Percentiles rank a stretch among this genome's conserved stretches.
Evolutionary conservation across 2,888 invertebrate species (phyloP).

Genomic region (Dynastes hyllus): DNA sequence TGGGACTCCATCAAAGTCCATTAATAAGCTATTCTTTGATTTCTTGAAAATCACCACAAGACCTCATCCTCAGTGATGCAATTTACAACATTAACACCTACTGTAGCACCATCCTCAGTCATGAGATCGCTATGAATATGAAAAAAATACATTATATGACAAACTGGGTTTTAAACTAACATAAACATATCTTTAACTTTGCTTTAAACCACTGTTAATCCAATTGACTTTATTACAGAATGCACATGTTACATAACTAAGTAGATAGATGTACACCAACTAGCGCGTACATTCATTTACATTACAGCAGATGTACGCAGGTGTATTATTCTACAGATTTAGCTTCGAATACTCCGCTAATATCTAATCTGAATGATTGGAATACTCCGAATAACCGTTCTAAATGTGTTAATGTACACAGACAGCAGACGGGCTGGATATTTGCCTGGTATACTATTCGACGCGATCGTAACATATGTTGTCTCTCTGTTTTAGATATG

Average conservation of each 20-base stretch:
- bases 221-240: neutral
- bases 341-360: slow-evolving; percentile 23
- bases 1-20: too few species aligned
- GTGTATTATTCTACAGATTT: slow-evolving; percentile 24
- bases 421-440: neutral
- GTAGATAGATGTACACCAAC: neutral
- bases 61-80: too few species aligned
- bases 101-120: too few species aligned
- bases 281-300: slow-evolving; percentile 1
- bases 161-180: too few species aligned
- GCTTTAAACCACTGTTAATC: too few species aligned
- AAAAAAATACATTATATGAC: too few species aligned
- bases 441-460: slow-evolving; percentile 3
- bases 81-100: too few species aligned
- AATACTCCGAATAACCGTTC: slow-evolving; percentile 26
- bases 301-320: neutral
- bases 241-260: neutral
- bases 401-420: slow-evolving; percentile 23
- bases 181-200: too few species aligned
- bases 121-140: too few species aligned
- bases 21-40: too few species aligned
- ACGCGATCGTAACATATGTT: neutral
- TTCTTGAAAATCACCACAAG: too few species aligned
- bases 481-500: slow-evolving; percentile 21
- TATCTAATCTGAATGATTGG: slow-evolving; percentile 38